These are phyloP conservation scores for Anser brachyrhynchus DNA, from an alignment of 2,113 vertebrate species.

Conservation along the genomic window DNA sequence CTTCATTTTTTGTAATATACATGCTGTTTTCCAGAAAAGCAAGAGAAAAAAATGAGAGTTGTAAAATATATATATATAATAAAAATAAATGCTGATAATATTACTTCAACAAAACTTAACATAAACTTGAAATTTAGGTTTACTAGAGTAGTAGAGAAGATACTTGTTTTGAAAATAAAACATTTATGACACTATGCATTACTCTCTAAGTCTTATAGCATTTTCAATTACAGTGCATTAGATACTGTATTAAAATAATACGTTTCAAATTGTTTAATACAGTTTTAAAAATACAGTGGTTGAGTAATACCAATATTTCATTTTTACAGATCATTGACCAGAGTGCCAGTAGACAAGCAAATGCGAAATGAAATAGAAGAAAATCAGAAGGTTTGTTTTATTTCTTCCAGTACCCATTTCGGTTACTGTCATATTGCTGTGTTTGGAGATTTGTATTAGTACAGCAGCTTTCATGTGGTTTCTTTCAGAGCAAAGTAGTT, in stretches of 20 bases:
- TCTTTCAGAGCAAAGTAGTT: neutral
- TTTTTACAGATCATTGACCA: slow-evolving; percentile 91
- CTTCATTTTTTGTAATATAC: neutral
- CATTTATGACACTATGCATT: neutral
- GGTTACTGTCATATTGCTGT: neutral
- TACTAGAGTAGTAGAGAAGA: neutral
- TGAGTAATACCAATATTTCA: slow-evolving; percentile 54
- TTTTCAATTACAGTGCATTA: neutral
- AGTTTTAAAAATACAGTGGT: neutral
- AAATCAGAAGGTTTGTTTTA: slow-evolving; percentile 93
- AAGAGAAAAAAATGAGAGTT: neutral
- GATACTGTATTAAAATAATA: neutral
- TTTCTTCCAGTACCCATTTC: neutral
- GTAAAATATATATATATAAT: neutral
- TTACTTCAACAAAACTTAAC: neutral
- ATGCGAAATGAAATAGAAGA: slow-evolving; percentile 93
- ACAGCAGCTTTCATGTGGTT: neutral
- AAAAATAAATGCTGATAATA: neutral
- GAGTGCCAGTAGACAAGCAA: slow-evolving; percentile 86
- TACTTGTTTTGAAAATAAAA: neutral
- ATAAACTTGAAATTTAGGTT: neutral
- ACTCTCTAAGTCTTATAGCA: neutral
- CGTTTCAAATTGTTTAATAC: neutral
- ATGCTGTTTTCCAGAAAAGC: neutral
- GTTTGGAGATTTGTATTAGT: neutral